phyloP scores from a whole-genome alignment of 2,888 invertebrate species.

The Mesoligia furuncula region DNA sequence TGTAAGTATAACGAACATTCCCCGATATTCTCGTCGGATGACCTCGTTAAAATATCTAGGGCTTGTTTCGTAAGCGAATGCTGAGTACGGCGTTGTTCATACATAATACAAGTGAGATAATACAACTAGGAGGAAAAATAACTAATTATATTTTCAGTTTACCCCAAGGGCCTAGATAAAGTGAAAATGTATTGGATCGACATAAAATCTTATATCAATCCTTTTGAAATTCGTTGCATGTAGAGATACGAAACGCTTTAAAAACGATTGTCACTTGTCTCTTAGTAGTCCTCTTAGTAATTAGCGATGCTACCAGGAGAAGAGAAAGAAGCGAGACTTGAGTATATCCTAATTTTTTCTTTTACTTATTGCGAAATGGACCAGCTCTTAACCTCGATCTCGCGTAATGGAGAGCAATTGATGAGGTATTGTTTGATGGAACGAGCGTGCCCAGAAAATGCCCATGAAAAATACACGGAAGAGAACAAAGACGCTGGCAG shows the following conservation, averaged over 20 bases:
- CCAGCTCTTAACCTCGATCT: background rate
- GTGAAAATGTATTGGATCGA: too few species aligned
- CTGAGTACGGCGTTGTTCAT: constrained; percentile 9
- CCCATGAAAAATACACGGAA: background rate
- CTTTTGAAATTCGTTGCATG: too few species aligned
- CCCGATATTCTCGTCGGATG: constrained; percentile 14
- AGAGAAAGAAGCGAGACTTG: too few species aligned
- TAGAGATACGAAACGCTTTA: background rate
- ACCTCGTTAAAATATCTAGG: constrained; percentile 33
- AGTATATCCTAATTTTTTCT: background rate
- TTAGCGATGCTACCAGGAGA: background rate
- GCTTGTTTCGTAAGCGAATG: constrained; percentile 35
- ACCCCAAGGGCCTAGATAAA: background rate
- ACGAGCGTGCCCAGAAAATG: background rate
- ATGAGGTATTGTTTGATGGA: background rate
- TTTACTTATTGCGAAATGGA: too few species aligned
- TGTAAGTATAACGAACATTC: constrained; percentile 29
- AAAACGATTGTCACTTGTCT: background rate
- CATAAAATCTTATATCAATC: too few species aligned
- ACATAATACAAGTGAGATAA: background rate
- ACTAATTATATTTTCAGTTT: background rate
- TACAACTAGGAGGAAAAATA: background rate
- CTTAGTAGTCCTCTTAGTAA: background rate
- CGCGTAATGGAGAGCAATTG: background rate
- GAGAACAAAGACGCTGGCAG: background rate